These are phyloP conservation scores for Otolemur crassicaudatus DNA, from an alignment of 2,797 vertebrate species.

Conservation along the genomic window DNA sequence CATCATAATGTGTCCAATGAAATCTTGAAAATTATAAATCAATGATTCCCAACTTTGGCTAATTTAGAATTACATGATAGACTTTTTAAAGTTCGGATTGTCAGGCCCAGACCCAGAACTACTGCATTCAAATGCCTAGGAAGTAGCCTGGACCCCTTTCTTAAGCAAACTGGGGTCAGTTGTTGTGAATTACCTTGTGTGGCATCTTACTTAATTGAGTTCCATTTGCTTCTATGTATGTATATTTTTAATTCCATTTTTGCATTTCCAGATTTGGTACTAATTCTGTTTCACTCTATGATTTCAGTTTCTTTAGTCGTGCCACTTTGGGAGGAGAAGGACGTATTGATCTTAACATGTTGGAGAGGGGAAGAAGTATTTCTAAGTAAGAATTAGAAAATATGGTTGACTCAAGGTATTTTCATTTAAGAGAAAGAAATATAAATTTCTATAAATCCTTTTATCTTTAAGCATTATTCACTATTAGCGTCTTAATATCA, in stretches of 20 bases:
- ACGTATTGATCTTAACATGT: background rate
- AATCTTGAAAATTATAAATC: background rate
- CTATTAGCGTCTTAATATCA: slow-evolving; percentile 56
- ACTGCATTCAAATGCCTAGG: background rate
- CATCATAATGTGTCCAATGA: background rate
- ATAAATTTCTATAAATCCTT: slow-evolving; percentile 57
- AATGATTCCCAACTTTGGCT: background rate
- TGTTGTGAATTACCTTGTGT: background rate
- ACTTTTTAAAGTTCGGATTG: background rate
- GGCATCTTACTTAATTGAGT: background rate
- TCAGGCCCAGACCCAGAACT: background rate
- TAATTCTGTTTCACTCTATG: background rate
- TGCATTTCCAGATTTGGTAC: background rate
- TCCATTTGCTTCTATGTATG: background rate
- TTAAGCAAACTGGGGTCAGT: background rate
- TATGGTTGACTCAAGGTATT: background rate
- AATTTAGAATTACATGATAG: background rate
- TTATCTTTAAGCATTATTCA: slow-evolving; percentile 66
- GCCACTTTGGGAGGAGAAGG: background rate
- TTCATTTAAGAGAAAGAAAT: slow-evolving; percentile 61
- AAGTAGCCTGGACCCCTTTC: background rate
- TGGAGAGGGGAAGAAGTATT: background rate
- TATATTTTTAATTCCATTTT: background rate
- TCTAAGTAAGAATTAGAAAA: slow-evolving; percentile 32
- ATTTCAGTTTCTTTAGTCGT: background rate